Percentiles rank a stretch among this genome's conserved stretches.
Conservation (phyloP, 2,797 vertebrate species). For the Sparidentex hasta region DNA sequence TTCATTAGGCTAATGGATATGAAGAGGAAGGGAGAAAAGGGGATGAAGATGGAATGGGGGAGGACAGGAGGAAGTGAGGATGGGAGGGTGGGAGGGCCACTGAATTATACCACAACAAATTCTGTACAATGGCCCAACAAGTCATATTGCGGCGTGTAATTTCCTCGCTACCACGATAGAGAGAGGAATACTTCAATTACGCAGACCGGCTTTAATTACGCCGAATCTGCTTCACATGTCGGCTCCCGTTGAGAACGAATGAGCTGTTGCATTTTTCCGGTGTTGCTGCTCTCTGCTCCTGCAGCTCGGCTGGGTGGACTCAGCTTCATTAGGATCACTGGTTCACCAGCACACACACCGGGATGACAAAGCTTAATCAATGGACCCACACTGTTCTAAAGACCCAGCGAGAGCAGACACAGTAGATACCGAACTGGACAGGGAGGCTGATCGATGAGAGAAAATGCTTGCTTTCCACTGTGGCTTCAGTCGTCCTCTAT, state of each 20-base stretch:
- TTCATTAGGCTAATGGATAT: conserved; percentile 89
- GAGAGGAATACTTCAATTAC: conserved; percentile 81
- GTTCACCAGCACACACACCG: conserved; percentile 56
- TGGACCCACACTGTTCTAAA: conserved; percentile 74
- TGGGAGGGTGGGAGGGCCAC: conserved; percentile 39
- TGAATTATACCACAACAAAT: conserved; percentile 73
- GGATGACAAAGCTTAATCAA: conserved; percentile 74
- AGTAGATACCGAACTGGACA: conserved; percentile 54
- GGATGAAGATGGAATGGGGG: conserved; percentile 44
- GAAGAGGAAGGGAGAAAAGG: conserved; percentile 71
- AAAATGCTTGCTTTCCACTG: conserved; percentile 50
- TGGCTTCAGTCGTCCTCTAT: conserved; percentile 41
- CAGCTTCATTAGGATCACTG: conserved; percentile 63
- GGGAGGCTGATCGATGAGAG: conserved; percentile 66
- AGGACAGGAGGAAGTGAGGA: conserved; percentile 31
- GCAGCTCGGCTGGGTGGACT: conserved; percentile 56
- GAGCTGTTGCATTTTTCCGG: conserved; percentile 51
- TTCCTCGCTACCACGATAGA: conserved; percentile 72
- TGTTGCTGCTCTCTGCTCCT: conserved; percentile 44
- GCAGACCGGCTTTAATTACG: conserved; percentile 81
- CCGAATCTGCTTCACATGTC: conserved; percentile 76
- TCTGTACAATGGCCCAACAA: conserved; percentile 73
- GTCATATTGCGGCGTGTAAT: conserved; percentile 75
- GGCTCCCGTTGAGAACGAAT: conserved; percentile 74
- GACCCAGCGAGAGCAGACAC: conserved; percentile 57